Base-by-base conservation (phyloP, 2,797 vertebrate species). In the Psittacula derbiana region DNA sequence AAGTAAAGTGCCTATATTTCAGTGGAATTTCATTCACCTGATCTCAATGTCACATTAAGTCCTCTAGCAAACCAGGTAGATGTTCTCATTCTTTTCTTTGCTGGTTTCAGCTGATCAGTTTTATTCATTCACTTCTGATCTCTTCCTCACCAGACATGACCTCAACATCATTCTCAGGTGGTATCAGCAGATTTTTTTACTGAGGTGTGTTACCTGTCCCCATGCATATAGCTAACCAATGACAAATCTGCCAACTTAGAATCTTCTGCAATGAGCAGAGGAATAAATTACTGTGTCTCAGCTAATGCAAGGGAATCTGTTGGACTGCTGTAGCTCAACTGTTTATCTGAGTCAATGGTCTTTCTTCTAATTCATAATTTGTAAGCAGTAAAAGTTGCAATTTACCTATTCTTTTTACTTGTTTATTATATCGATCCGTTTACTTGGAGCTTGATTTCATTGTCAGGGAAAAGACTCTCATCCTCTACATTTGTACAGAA, bases 381-480 rank as follows among this genome's bases (percentile, higher is more conserved):
- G 21, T 46, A 49, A 33, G 49, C 88, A 91, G 30, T n/a, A 31
- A 81, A 88, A 86, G 28, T 66, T 89, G 21, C 36, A 75, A 49
- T 84, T 92, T 76, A 72, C 73, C 40, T 88, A 8, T 61, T 92
- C 46, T 70, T 10, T 50, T 10, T 50, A 46, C 25, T 75, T 69
- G 44, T 3, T 90, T 90, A 30, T 58, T 88, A 69, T 83, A 71
- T 62, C 43, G 75, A 53, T 36, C 14, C 10, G 14, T 76, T 89
- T 87, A 92, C 46, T 62, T 93, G 69, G 44, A 79, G 62, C 61
- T n/a, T 88, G 61, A 84, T 90, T 96, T 90, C 43, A 58, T 47
- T 55, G 38, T 86, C 72, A 90, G n/a, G 27, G 13, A 30, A 86
- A 91, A 91, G 43, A 75, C 1, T 6, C 24, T 69, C 47, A 58